Base-by-base conservation (phyloP, 1,140 invertebrate species). In the Euwallacea similis region DNA sequence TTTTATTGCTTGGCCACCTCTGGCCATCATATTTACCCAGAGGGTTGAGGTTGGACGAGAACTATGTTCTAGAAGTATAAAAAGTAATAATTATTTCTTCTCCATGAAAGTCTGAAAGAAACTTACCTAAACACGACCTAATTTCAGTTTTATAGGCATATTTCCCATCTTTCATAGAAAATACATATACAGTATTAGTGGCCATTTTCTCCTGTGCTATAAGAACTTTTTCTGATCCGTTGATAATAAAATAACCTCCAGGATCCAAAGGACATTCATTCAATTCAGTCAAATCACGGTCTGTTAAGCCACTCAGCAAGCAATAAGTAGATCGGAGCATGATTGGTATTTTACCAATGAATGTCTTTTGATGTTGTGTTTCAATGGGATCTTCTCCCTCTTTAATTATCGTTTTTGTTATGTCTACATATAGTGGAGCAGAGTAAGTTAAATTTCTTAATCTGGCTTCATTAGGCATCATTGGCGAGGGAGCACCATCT, bases 121-220 rank as follows among this genome's bases (percentile, higher is more conserved):
- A 7, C 46, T 7, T 13, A 50, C 46, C 46, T 50, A 99, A 83
- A 80, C 95, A 98, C 0, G 97, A 98, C 13, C 98, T 86, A 72
- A 97, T 96, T 85, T 99, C 98, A 66, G 96, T 92, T 85, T 98
- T 99, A 80, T 93, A 99, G 7, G 96, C 95, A 87, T 95, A 99
- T 83, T 99, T 99, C 62, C 94, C 93, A 81, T 94, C 93, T 84
- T 99, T 99, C 93, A 99, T 97, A 78, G 94, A 93, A 81, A 99
- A 99, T 2, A 99, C 98, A 84, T 99, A 99, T 3, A 99, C 98
- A 65, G 97, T 98, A 81, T 99, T 99, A 8, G 97, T 98, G 10
- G 98, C 97, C 97, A 99, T 99, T 84, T 99, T 99, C 82, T 99
- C 97, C 83, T 99, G 97, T 7, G 97, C 97, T 83, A 99, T 99